A percentile compares a stretch with the other conserved stretches of the same genome.
Conservation (phyloP, 1,140 invertebrate genomes). For the Saccostrea cuccullata region DNA sequence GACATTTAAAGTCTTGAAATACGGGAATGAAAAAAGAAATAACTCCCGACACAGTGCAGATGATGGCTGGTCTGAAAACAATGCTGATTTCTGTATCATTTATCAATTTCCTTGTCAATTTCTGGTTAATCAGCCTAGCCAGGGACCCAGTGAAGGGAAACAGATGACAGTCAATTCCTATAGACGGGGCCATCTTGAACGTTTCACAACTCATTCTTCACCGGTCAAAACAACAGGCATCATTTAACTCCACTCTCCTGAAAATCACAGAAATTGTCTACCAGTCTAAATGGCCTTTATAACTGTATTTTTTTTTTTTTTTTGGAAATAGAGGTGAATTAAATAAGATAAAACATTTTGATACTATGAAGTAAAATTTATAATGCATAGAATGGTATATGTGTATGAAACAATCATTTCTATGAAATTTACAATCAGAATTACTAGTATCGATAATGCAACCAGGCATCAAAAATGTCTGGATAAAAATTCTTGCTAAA, state of each 20-base stretch:
- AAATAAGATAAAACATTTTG: no score
- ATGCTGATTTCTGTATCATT: constrained; percentile 32
- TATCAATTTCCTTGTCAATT: constrained; percentile 36
- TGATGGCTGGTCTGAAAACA: background rate
- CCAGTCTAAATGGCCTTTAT: background rate
- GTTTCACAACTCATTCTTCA: constrained; percentile 14
- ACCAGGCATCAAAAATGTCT: no score
- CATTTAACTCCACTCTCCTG: background rate
- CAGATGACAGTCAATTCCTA: constrained; percentile 29
- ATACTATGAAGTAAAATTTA: no score
- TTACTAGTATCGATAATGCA: no score
- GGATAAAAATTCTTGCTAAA: no score
- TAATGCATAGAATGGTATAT: no score
- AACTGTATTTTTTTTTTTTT: no score
- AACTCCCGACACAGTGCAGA: background rate
- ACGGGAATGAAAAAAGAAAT: background rate
- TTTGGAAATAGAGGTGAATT: no score
- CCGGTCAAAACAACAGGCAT: constrained; percentile 1
- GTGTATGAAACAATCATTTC: no score
- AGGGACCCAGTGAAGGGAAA: constrained; percentile 3
- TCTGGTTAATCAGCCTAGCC: background rate
- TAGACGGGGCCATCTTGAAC: constrained; percentile 29
- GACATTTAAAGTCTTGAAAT: constrained; percentile 8
- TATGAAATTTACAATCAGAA: no score
- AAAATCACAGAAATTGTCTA: background rate